A percentile compares a stretch with the other conserved stretches of the same genome.
phyloP scores from a whole-genome alignment of 2,888 invertebrate species.

The Hartigia nigra region DNA sequence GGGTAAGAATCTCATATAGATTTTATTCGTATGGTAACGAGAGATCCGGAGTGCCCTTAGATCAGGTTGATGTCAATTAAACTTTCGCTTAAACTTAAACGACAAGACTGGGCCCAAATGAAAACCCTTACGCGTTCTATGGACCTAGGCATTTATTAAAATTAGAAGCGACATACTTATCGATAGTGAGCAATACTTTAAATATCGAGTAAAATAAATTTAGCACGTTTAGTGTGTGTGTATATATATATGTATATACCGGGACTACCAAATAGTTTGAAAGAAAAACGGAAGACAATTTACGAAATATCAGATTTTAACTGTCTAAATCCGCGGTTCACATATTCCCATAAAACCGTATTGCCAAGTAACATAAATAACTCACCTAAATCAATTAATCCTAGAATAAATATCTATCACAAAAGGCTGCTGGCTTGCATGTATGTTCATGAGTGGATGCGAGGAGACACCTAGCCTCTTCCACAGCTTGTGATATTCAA shows the following conservation, averaged over 20 bases:
- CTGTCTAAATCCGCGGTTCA: constrained; percentile 15
- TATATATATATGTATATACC: constrained; percentile 6
- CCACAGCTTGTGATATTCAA: background rate
- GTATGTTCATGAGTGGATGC: background rate
- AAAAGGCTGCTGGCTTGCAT: constrained; percentile 57
- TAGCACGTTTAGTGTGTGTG: constrained; percentile 4
- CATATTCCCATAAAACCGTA: constrained; percentile 7
- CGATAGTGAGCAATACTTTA: constrained; percentile 9
- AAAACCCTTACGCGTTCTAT: constrained; percentile 8
- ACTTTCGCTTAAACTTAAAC: background rate
- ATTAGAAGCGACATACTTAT: constrained; percentile 29
- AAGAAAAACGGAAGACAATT: constrained; percentile 35
- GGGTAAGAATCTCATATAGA: too few species aligned
- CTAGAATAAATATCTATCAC: constrained; percentile 65
- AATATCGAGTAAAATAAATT: constrained; percentile 23
- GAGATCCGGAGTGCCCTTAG: too few species aligned
- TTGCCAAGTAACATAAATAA: constrained; percentile 39
- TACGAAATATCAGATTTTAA: constrained; percentile 23
- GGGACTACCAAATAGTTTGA: constrained; percentile 21
- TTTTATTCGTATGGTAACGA: too few species aligned
- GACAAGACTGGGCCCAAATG: background rate
- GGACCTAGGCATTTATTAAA: constrained; percentile 14
- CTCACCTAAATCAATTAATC: constrained; percentile 45
- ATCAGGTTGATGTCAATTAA: too few species aligned
- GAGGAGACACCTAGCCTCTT: background rate